Evolutionary conservation across 1,140 invertebrate genomes (phyloP), one percentile per base, ranked within the genome.

Genomic region (Aphidius ervi): DNA sequence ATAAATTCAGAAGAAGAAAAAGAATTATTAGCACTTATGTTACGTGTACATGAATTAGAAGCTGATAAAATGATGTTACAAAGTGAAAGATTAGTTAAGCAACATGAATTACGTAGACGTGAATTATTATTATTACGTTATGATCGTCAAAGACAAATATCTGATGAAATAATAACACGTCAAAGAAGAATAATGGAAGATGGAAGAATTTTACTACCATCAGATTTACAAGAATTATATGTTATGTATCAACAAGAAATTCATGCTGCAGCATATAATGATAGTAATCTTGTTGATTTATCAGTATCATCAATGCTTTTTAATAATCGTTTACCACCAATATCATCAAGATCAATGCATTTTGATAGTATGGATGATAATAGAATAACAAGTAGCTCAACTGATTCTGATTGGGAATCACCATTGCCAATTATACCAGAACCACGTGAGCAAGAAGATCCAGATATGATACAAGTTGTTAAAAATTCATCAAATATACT

Each of bases 11-110:
- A 92, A 47, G 92, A 94, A 59, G 93, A 96, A 75, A 82, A 90
- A 49, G 94, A 96, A 68, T 85, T 96, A 42, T 77, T 95, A 16
- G 85, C 87, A 9, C 77, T 96, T 23, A 86, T 96, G 68, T 92
- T 92, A 69, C 84, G 90, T 64, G 89, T 95, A 6, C 93, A 96
- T 72, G 92, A 95, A 77, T 78, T 96, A 40, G 93, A 97, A 80
- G 93, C 94, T 1, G 91, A 95, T 72, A 96, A 94, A 77, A 86
- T 93, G 74, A 93, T 94, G 67, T 81, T 95, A 62, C 92, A 95
- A 76, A 92, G 92, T 7, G 90, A 93, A 69, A 83, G 90, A 57
- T 78, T 95, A 41, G 86, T 93, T 5, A 84, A 91, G 41, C 89
- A 93, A 67, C 91, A 93, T 64, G 93, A 95, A 74, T 82, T 96